Percentiles rank a stretch among this genome's conserved stretches.
Evolutionary conservation across 1,140 invertebrate genomes (phyloP).

Genomic region (Cydia fagiglandana): DNA sequence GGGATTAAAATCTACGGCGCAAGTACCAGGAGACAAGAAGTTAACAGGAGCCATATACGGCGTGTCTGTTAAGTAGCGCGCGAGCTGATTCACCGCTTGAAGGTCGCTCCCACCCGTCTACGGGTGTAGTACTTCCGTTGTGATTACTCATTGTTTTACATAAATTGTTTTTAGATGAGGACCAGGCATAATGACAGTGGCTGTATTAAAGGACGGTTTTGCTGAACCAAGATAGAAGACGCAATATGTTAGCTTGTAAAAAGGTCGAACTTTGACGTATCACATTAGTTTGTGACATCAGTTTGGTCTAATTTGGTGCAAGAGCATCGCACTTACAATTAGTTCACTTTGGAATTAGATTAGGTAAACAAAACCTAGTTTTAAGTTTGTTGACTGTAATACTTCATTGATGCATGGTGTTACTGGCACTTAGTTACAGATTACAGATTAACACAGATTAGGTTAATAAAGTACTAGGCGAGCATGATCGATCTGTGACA

Average conservation of each 20-base stretch:
- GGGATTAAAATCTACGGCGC: conserved; percentile 1
- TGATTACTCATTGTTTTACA: conserved; percentile 44
- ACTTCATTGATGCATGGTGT: not conserved
- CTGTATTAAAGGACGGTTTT: not conserved
- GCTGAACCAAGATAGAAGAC: not conserved
- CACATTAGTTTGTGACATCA: too few species aligned
- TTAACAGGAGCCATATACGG: conserved; percentile 36
- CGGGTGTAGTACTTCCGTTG: conserved; percentile 38
- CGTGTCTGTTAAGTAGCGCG: conserved; percentile 1
- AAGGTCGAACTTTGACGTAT: too few species aligned
- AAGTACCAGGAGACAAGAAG: conserved; percentile 35
- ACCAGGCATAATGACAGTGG: not conserved
- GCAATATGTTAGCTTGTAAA: not conserved
- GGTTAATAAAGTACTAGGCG: conserved; percentile 22
- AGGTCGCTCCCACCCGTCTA: conserved; percentile 54
- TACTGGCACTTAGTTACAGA: not conserved
- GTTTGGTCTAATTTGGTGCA: too few species aligned
- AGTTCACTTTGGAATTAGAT: not conserved
- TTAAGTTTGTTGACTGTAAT: not conserved
- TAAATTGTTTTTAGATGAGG: conserved; percentile 24
- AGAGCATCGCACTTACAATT: not conserved
- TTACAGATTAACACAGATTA: conserved; percentile 6
- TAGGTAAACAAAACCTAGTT: not conserved
- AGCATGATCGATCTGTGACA: conserved; percentile 22
- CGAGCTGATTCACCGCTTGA: conserved; percentile 54